Percentiles rank a stretch among this genome's conserved stretches.
phyloP scores from a whole-genome alignment of 2,888 invertebrate species.

The Epinotia bilunana region DNA sequence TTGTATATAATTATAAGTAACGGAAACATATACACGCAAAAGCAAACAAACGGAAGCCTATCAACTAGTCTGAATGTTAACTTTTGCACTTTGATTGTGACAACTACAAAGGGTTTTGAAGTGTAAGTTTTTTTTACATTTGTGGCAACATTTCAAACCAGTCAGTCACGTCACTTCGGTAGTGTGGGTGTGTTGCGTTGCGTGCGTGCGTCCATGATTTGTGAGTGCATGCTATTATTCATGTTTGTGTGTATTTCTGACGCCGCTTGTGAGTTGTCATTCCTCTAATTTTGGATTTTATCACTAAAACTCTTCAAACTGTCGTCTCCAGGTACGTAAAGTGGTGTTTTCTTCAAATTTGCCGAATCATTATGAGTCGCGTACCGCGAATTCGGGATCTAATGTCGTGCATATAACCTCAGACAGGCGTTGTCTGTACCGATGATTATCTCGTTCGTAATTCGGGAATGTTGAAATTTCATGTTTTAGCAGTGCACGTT shows the following conservation, averaged over 20 bases:
- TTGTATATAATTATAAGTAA: too few relatives aligned
- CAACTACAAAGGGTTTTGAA: not conserved
- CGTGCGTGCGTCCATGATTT: slow-evolving; percentile 68
- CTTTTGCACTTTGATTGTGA: not conserved
- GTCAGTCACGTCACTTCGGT: slow-evolving; percentile 65
- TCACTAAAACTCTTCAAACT: slow-evolving; percentile 81
- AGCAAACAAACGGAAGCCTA: not conserved
- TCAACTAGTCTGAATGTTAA: not conserved
- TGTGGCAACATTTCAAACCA: slow-evolving; percentile 62
- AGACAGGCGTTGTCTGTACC: slow-evolving; percentile 77
- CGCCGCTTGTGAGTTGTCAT: slow-evolving; percentile 78
- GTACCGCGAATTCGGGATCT: slow-evolving; percentile 42
- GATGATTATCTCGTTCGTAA: slow-evolving; percentile 51
- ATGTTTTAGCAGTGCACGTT: slow-evolving; percentile 55
- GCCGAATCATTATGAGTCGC: slow-evolving; percentile 41
- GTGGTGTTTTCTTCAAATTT: slow-evolving; percentile 51
- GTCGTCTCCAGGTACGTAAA: slow-evolving; percentile 77
- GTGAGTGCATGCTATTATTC: slow-evolving; percentile 64
- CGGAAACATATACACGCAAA: not conserved
- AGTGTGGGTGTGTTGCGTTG: slow-evolving; percentile 69
- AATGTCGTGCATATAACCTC: slow-evolving; percentile 51
- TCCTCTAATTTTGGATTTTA: slow-evolving; percentile 79
- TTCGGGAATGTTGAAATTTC: slow-evolving; percentile 46
- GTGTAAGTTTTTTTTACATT: not conserved
- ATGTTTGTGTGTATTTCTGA: slow-evolving; percentile 81